Conservation (phyloP, 2,113 vertebrate genomes). For the Grus americana region DNA sequence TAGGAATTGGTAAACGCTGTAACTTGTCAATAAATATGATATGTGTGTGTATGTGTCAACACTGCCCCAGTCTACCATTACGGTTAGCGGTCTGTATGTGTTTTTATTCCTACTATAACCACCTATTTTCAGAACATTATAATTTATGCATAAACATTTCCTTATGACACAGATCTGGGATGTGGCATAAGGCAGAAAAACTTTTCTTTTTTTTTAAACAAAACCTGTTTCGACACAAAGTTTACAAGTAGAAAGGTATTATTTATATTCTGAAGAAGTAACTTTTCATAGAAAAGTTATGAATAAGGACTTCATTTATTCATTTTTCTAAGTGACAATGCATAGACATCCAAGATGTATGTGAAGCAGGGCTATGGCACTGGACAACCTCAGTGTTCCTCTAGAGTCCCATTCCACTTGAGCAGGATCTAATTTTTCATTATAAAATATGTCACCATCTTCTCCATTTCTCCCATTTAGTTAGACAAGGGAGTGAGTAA, state of each 20-base stretch:
- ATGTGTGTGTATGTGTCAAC: neutral
- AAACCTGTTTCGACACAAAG: neutral
- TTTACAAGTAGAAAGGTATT: neutral
- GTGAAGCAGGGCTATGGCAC: neutral
- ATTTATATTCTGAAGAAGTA: neutral
- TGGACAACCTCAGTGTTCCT: neutral
- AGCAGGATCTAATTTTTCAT: neutral
- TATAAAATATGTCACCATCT: neutral
- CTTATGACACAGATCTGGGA: neutral
- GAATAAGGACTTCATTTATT: neutral
- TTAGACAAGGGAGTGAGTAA: neutral
- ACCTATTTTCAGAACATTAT: neutral
- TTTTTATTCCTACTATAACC: neutral
- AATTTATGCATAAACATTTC: neutral
- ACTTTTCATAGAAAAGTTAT: neutral
- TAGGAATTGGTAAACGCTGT: neutral
- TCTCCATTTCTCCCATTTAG: neutral
- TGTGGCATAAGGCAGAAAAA: neutral
- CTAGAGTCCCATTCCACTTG: neutral
- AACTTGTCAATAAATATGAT: constrained; percentile 15
- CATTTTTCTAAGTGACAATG: neutral
- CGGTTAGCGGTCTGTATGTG: neutral
- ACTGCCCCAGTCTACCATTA: neutral
- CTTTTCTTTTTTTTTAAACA: neutral
- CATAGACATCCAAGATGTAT: neutral